Percentiles rank a stretch among this genome's conserved stretches.
phyloP scores from a whole-genome alignment of 2,113 vertebrate species.

The Falcunculus frontatus region DNA sequence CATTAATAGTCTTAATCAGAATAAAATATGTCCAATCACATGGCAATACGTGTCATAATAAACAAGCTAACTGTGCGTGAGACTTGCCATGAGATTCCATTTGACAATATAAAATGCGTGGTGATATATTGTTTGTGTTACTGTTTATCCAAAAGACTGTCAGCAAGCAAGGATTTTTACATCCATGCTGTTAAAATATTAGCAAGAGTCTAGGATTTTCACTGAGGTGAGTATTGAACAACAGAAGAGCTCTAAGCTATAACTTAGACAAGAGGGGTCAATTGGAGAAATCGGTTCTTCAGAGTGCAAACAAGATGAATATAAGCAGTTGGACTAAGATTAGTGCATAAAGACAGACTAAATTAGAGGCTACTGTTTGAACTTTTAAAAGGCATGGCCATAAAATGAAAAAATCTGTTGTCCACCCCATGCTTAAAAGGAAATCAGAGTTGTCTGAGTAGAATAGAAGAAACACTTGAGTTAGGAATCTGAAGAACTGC shows the following conservation, averaged over 20 bases:
- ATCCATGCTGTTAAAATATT: neutral
- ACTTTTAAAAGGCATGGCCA: neutral
- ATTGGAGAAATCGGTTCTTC: neutral
- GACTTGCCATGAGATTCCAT: neutral
- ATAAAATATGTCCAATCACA: neutral
- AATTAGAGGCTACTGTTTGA: neutral
- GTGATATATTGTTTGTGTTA: neutral
- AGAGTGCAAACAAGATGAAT: neutral
- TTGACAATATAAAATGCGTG: neutral
- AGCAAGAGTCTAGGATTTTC: neutral
- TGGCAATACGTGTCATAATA: neutral
- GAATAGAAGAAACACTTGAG: neutral
- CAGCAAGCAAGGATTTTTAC: neutral
- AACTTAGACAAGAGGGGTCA: neutral
- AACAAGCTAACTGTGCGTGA: neutral
- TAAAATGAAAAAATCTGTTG: neutral
- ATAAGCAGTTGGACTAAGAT: neutral
- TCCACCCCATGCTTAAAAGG: fast-evolving
- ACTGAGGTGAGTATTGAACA: neutral
- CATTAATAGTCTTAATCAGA: neutral
- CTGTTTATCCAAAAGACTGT: neutral
- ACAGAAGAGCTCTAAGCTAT: neutral
- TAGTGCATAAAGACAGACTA: neutral
- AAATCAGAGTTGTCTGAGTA: neutral
- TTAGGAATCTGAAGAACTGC: neutral